Base-by-base conservation (phyloP, 1,140 invertebrate species). In the Drosophila persimilis region DNA sequence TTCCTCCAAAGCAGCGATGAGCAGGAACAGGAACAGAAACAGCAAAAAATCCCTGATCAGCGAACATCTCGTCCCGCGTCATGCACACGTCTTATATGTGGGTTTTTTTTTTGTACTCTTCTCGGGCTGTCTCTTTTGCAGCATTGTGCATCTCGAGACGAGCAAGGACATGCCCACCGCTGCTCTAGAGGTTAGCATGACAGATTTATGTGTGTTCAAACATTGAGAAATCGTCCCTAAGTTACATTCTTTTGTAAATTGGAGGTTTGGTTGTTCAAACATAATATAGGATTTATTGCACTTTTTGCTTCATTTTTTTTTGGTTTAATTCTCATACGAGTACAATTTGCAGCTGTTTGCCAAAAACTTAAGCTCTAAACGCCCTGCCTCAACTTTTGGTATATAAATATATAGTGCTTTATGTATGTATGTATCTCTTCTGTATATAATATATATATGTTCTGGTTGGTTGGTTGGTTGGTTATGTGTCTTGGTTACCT, bases 321-420 rank as follows among this genome's bases (percentile, higher is more conserved):
- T 70, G 39, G 55, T 69, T 77, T 67, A 57, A 58, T 70, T 70
- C 45, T 77, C 52, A 58, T 70, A 76, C 71, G 76, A 47, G 88
- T 85, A 39, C 35, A 39, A 39, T 73, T 83, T 84, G 80, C 77
- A 73, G 73, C 65, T 76, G 52, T 39, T 39, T 39, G 35, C 35
- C 35, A 39, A 39, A 39, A 83, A 67, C 67, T 78, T 76, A 70
- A 62, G 84, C 80, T 56, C 55, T 70, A 69, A 65, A 57, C 46
- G 63, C 29, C 39, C 66, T 22, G 60, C 52, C 61, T 54, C 72
- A 73, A 65, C 55, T 67, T 45, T 55, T 64, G 48, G 64, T 78
- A 73, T 85, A 80, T 75, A 84, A 73, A 86, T 80, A 79, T 84
- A 80, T 72, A 62, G 73, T 73, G 43, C 55, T 70, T 62, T 62